Evolutionary conservation across 2,797 vertebrate species (phyloP).

Genomic region (Nasua narica): DNA sequence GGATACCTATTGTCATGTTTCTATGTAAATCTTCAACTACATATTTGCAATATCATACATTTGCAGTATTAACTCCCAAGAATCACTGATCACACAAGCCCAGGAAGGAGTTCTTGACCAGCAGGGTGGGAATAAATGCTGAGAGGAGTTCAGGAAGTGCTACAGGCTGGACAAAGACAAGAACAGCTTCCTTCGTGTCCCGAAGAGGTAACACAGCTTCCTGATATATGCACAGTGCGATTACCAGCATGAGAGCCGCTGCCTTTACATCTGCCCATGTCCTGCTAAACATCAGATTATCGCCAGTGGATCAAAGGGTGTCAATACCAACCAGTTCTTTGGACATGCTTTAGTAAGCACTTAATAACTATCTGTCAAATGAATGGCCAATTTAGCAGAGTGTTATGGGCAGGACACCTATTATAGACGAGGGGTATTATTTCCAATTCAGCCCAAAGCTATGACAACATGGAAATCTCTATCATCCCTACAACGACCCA

Average conservation of each 20-base stretch:
- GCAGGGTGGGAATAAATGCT: background rate
- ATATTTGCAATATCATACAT: background rate
- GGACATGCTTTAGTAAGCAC: background rate
- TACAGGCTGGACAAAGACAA: background rate
- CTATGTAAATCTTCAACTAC: conserved; percentile 33
- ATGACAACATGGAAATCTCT: background rate
- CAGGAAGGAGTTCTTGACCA: background rate
- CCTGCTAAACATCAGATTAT: background rate
- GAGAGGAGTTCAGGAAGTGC: background rate
- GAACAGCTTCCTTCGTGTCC: background rate
- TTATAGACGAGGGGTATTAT: background rate
- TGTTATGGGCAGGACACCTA: background rate
- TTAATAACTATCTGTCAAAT: conserved; percentile 42
- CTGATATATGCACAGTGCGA: background rate
- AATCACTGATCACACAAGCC: background rate
- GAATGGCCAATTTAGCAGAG: conserved; percentile 31
- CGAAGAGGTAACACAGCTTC: background rate
- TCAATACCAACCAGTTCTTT: conserved; percentile 34
- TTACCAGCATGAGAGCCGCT: background rate
- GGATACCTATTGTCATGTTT: background rate
- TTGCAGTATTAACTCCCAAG: conserved; percentile 10
- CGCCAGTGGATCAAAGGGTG: conserved; percentile 3
- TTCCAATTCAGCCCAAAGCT: conserved; percentile 12
- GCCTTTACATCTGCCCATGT: background rate
- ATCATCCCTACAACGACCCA: background rate